A percentile compares a stretch with the other conserved stretches of the same genome.
Evolutionary conservation across 2,888 invertebrate genomes (phyloP).

Genomic region (Melinaea menophilus): DNA sequence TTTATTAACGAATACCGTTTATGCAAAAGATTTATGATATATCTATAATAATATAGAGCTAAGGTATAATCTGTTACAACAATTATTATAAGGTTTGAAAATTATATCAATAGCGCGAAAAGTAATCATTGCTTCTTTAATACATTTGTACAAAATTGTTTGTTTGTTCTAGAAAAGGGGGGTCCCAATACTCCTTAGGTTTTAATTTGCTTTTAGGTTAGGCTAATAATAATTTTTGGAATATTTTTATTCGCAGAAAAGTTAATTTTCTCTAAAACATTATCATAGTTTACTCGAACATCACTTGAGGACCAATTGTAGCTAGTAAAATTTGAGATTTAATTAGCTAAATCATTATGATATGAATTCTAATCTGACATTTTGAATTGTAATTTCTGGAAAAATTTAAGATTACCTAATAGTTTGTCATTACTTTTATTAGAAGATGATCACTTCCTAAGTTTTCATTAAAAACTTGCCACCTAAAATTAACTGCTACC

Average conservation of each 20-base stretch:
- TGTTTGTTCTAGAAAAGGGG: constrained; percentile 16
- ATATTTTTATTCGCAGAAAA: constrained; percentile 16
- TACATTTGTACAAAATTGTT: too few species aligned
- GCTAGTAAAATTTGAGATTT: not conserved
- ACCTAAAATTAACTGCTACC: too few species aligned
- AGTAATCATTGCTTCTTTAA: not conserved
- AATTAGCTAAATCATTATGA: not conserved
- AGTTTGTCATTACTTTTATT: too few species aligned
- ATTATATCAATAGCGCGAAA: not conserved
- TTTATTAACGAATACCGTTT: constrained; percentile 29
- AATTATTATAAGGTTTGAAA: not conserved
- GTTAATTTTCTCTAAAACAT: constrained; percentile 5
- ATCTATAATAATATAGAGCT: not conserved
- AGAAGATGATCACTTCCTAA: too few species aligned
- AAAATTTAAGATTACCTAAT: too few species aligned
- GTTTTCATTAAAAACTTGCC: too few species aligned
- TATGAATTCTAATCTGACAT: constrained; percentile 18
- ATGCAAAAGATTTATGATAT: constrained; percentile 8
- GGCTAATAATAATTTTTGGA: constrained; percentile 15
- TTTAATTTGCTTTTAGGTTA: constrained; percentile 13
- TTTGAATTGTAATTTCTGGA: constrained; percentile 17
- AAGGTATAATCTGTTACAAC: not conserved
- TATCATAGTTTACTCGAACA: constrained; percentile 14
- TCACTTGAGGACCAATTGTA: not conserved
- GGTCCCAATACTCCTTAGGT: constrained; percentile 25